Evolutionary conservation across 1,140 invertebrate genomes (phyloP), one percentile per base, ranked within the genome.

Genomic region (Trialeurodes vaporariorum): DNA sequence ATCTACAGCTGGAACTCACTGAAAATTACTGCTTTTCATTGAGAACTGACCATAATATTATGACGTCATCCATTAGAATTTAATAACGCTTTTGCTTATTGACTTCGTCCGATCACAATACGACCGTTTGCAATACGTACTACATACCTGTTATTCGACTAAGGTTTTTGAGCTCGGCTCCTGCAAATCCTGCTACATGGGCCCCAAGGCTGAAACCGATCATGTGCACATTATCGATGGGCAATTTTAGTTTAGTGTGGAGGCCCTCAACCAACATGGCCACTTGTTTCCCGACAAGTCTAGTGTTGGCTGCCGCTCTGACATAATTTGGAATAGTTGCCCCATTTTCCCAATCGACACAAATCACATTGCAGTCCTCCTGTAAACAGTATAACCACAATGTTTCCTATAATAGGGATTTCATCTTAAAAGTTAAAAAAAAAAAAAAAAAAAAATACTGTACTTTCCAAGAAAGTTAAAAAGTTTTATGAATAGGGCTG

Each of bases 311-410:
- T 0, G 93, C 91, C 0, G 94, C 94, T 71, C 94, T 83, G 0
- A 95, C 88, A 75, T 98, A 98, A 76, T 95, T 95, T 0, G 94
- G 94, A 72, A 96, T 85, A 0, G 86, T 84, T 1, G 93, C 92
- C 0, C 95, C 95, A 25, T 87, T 88, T 70, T 92, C 91, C 94
- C 95, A 98, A 76, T 97, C 93, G 2, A 98, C 93, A 73, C 93
- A 93, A 26, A 98, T 89, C 0, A 94, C 87, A 75, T 94, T 94
- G 70, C 88, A 87, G 73, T 93, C 88, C 79, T 90, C 90, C 70
- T 71, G 70, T n/a, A 49, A 49, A n/a, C n/a, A n/a, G n/a, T n/a
- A n/a, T n/a, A n/a, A n/a, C n/a, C n/a, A n/a, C n/a, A n/a, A n/a
- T n/a, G n/a, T n/a, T n/a, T n/a, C n/a, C n/a, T n/a, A n/a, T n/a